Conservation (phyloP, 1,140 invertebrate genomes). For the Agrypnia vestita region DNA sequence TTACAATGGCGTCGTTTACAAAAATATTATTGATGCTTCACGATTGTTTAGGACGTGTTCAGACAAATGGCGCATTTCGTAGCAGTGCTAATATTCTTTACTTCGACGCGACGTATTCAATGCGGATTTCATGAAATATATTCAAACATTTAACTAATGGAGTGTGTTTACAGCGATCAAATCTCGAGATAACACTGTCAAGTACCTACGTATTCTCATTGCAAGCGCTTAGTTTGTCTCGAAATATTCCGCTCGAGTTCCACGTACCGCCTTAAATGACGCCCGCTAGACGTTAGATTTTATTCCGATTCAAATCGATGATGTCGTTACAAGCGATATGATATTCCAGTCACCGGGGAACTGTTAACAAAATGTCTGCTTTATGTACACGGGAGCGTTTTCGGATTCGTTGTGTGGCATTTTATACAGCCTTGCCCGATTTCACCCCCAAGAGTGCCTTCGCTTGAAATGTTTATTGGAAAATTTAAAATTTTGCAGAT, state of each 20-base stretch:
- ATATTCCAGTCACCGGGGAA: conserved; percentile 36
- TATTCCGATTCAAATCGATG: conserved; percentile 49
- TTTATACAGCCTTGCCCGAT: conserved; percentile 20
- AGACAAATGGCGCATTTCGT: too few relatives aligned
- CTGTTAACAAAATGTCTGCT: conserved; percentile 37
- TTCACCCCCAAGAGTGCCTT: conserved; percentile 2
- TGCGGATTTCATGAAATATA: conserved; percentile 10
- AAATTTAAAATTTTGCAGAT: conserved; percentile 8
- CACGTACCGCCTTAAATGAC: conserved; percentile 42
- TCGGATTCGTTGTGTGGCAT: conserved; percentile 39
- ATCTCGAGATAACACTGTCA: conserved; percentile 25
- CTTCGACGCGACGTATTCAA: too few relatives aligned
- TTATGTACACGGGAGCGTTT: conserved; percentile 25
- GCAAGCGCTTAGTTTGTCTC: conserved; percentile 27
- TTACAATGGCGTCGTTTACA: too few relatives aligned
- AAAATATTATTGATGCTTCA: too few relatives aligned
- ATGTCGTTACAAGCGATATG: conserved; percentile 44
- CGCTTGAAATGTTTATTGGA: conserved; percentile 13
- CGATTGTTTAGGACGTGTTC: too few relatives aligned
- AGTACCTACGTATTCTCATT: conserved; percentile 32
- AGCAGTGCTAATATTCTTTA: too few relatives aligned
- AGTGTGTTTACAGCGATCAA: neutral
- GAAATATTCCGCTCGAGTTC: conserved; percentile 34
- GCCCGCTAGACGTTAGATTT: conserved; percentile 45
- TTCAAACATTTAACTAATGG: neutral